A percentile compares a stretch with the other conserved stretches of the same genome.
Evolutionary conservation across 2,888 invertebrate species (phyloP).

Genomic region (Stenolophus ochropezus): DNA sequence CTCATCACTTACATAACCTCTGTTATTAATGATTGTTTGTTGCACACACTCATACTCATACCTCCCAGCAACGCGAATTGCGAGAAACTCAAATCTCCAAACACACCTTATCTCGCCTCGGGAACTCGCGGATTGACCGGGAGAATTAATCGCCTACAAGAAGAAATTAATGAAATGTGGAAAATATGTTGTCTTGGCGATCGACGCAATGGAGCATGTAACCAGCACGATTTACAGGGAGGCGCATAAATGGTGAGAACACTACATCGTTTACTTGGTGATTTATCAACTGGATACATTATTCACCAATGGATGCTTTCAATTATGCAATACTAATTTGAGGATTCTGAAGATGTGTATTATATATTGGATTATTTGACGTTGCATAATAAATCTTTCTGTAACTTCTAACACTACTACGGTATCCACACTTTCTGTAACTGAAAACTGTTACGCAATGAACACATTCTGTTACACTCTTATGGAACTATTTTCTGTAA

Average conservation of each 20-base stretch:
- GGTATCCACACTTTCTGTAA: no score
- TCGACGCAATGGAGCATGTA: conserved; percentile 39
- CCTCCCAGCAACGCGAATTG: not conserved
- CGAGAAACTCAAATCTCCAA: not conserved
- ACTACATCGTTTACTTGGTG: conserved; percentile 36
- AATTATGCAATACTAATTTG: conserved; percentile 17
- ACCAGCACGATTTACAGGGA: conserved; percentile 46
- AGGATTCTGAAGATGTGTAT: not conserved
- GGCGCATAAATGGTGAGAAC: conserved; percentile 42
- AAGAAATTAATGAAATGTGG: conserved; percentile 54
- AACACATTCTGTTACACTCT: no score
- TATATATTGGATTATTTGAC: not conserved
- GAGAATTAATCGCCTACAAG: conserved; percentile 49
- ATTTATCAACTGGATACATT: conserved; percentile 34
- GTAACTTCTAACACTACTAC: no score
- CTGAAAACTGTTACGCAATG: no score
- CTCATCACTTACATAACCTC: not conserved
- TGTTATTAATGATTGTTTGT: not conserved
- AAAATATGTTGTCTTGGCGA: conserved; percentile 41
- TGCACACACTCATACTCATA: not conserved
- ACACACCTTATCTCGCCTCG: not conserved
- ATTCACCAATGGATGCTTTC: conserved; percentile 37
- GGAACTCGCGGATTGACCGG: not conserved
- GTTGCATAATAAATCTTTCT: not conserved
- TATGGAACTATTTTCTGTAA: no score